Conservation (phyloP, 1,140 invertebrate genomes). For the Semibalanus balanoides region DNA sequence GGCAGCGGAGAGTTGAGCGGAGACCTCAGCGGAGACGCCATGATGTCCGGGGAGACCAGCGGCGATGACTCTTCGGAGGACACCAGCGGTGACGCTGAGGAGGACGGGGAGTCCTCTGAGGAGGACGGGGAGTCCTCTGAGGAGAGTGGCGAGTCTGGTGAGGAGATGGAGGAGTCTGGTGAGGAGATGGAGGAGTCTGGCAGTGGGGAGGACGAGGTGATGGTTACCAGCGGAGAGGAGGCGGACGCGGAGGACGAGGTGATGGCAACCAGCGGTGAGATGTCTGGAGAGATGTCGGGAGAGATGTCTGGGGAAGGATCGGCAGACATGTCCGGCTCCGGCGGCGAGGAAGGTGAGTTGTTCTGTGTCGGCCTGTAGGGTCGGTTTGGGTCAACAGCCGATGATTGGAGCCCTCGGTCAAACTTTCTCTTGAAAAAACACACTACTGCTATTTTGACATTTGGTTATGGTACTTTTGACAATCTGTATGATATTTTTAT, state of each 20-base stretch:
- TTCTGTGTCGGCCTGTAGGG: no score
- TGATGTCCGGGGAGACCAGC: no score
- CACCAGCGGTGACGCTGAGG: no score
- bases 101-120: conserved; percentile 6
- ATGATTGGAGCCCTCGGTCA: no score
- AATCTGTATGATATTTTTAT: no score
- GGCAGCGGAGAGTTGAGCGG: not conserved
- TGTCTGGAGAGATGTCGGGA: conserved; percentile 14
- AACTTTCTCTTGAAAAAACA: no score
- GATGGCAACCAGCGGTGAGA: conserved; percentile 23
- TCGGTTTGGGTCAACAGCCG: no score
- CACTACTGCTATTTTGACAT: no score
- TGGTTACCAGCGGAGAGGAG: conserved; percentile 12
- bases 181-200: conserved; percentile 20
- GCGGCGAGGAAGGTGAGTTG: conserved; percentile 9
- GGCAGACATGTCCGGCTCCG: conserved; percentile 12
- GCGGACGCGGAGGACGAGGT: conserved; percentile 23
- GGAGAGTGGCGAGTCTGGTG: conserved; percentile 11
- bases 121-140: conserved; percentile 14
- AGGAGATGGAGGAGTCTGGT: conserved; percentile 18
- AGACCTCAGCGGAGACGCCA: not conserved
- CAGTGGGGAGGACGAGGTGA: conserved; percentile 6
- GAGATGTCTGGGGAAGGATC: conserved; percentile 9
- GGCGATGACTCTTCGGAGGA: conserved; percentile 5
- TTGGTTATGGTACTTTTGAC: no score